Conservation (phyloP, 2,797 vertebrate species). For the Vireo griseus region DNA sequence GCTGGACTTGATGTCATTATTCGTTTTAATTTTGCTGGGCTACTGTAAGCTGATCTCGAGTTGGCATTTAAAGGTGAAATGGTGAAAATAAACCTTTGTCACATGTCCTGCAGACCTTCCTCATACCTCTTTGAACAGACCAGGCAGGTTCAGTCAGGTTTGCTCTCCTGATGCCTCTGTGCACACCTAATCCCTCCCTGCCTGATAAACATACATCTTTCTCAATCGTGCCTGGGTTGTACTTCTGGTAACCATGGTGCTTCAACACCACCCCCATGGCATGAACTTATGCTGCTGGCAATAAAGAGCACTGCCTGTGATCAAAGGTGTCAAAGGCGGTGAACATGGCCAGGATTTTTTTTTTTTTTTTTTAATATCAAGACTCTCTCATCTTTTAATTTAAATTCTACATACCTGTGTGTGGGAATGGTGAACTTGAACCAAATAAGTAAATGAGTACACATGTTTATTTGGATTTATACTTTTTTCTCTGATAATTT, state of each 20-base stretch:
- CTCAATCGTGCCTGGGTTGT: neutral
- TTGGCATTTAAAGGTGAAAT: neutral
- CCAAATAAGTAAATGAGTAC: neutral
- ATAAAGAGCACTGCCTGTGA: neutral
- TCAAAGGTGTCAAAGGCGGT: neutral
- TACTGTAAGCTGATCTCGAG: neutral
- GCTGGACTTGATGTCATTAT: neutral
- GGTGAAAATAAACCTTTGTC: neutral
- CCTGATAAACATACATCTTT: neutral
- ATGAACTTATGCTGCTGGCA: neutral
- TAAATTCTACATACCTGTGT: neutral
- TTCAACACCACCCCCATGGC: neutral
- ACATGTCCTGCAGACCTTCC: neutral
- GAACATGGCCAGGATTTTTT: neutral
- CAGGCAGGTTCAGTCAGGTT: neutral
- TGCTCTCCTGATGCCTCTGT: neutral
- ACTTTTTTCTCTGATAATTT: neutral
- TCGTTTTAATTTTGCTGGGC: neutral
- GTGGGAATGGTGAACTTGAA: neutral
- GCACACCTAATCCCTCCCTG: neutral
- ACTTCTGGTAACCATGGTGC: rapidly evolving
- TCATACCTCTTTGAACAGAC: neutral
- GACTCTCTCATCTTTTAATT: neutral
- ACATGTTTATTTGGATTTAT: neutral
- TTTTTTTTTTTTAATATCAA: neutral